Evolutionary conservation across 2,113 vertebrate species (phyloP).

Genomic region (Pipa parva): DNA sequence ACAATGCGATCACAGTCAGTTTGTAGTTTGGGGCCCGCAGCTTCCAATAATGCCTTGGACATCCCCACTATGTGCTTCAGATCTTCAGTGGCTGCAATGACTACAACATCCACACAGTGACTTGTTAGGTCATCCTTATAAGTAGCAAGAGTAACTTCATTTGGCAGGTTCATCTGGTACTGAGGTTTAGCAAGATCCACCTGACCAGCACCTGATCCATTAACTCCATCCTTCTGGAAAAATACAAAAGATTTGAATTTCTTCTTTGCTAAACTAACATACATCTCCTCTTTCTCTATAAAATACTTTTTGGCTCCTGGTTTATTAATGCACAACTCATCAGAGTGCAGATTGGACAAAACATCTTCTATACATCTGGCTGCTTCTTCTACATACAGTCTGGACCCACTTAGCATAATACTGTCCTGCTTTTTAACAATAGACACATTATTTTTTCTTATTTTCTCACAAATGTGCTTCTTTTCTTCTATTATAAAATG

Average conservation of each 20-base stretch:
- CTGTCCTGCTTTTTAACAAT: slow-evolving; percentile 43
- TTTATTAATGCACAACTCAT: slow-evolving; percentile 51
- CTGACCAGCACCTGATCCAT: background rate
- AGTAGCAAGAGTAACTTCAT: slow-evolving; percentile 62
- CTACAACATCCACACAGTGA: slow-evolving; percentile 63
- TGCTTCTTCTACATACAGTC: slow-evolving; percentile 50
- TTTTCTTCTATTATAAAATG: slow-evolving; percentile 60
- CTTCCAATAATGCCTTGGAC: slow-evolving; percentile 53
- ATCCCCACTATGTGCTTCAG: slow-evolving; percentile 60
- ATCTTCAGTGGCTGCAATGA: slow-evolving; percentile 59
- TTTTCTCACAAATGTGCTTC: slow-evolving; percentile 21
- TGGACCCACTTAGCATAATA: slow-evolving; percentile 62
- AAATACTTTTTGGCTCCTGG: slow-evolving; percentile 71
- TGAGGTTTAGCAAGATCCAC: slow-evolving; percentile 20
- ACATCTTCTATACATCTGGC: slow-evolving; percentile 40
- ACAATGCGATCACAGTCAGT: slow-evolving; percentile 56
- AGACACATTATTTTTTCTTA: slow-evolving; percentile 53
- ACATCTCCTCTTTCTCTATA: slow-evolving; percentile 50
- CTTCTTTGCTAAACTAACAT: slow-evolving; percentile 34
- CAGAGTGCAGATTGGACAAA: slow-evolving; percentile 50
- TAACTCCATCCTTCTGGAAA: slow-evolving; percentile 50
- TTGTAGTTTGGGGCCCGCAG: slow-evolving; percentile 70
- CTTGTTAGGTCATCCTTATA: slow-evolving; percentile 62
- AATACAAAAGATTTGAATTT: slow-evolving; percentile 64
- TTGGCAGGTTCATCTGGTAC: slow-evolving; percentile 41